phyloP scores from a whole-genome alignment of 1,140 invertebrate species.

The Scylla paramamosain region DNA sequence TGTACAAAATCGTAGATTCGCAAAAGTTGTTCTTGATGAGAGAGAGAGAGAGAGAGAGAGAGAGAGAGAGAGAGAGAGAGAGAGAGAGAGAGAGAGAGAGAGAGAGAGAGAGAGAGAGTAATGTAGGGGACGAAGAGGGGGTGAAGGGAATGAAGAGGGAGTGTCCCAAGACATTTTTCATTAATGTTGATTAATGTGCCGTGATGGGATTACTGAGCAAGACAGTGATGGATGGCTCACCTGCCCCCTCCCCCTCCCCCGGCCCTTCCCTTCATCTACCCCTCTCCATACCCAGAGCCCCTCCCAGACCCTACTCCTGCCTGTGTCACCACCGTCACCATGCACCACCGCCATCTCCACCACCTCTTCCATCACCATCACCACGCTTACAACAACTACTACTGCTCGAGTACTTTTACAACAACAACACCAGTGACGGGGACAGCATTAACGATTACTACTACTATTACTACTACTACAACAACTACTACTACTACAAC shows the following conservation, averaged over 20 bases:
- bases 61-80: too few species aligned
- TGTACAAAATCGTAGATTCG: too few species aligned
- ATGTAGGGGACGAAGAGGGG: neutral
- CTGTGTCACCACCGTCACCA: neutral
- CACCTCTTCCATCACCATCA: neutral
- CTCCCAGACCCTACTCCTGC: neutral
- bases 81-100: too few species aligned
- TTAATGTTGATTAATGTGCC: conserved; percentile 15
- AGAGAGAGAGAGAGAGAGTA: neutral
- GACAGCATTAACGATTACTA: neutral
- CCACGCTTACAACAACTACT: neutral
- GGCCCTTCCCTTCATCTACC: neutral
- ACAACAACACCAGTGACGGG: neutral
- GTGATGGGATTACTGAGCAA: conserved; percentile 2
- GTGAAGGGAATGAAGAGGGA: neutral
- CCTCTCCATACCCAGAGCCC: too few species aligned
- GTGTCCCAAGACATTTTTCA: conserved; percentile 22
- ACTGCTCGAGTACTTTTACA: neutral
- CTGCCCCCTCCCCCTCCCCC: neutral
- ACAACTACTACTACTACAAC: neutral
- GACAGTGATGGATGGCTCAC: conserved; percentile 10
- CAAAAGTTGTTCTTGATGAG: too few species aligned
- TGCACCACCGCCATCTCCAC: too few species aligned
- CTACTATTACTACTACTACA: neutral
- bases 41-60: too few species aligned